Evolutionary conservation across 2,113 vertebrate genomes (phyloP).

Genomic region (Uria lomvia): DNA sequence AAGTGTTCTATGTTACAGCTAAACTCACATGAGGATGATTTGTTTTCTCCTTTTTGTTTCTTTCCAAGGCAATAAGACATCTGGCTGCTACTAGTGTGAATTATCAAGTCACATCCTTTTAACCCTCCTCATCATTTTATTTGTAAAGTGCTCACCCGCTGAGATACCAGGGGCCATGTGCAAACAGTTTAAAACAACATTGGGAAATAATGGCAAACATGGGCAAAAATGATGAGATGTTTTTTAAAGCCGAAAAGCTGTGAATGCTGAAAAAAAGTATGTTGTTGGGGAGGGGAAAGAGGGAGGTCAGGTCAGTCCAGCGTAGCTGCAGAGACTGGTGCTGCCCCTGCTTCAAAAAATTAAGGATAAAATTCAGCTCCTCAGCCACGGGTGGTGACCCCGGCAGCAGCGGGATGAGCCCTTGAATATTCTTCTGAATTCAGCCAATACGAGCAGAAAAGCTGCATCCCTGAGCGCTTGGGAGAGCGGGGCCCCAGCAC

Average conservation of each 20-base stretch:
- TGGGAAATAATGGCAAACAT: not conserved
- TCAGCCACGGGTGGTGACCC: not conserved
- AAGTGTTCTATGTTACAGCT: constrained; percentile 21
- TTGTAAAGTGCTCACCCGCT: constrained; percentile 52
- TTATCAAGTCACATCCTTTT: constrained; percentile 52
- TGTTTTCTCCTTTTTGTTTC: constrained; percentile 23
- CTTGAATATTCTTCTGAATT: not conserved
- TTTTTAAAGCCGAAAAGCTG: not conserved
- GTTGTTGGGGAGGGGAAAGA: not conserved
- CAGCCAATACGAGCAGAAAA: not conserved
- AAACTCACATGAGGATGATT: constrained; percentile 23
- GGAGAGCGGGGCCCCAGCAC: not conserved
- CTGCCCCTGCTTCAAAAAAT: not conserved
- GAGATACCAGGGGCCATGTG: constrained; percentile 52
- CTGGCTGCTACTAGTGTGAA: constrained; percentile 44
- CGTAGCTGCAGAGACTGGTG: not conserved
- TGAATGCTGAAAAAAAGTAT: not conserved
- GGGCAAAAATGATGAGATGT: not conserved
- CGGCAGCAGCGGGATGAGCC: not conserved
- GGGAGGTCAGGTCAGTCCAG: not conserved
- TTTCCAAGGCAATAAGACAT: constrained; percentile 61
- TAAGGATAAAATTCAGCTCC: not conserved
- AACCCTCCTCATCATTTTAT: constrained; percentile 52
- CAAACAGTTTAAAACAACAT: constrained; percentile 32
- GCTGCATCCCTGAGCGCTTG: fast-evolving